Conservation (phyloP, 2,797 vertebrate genomes). For the Nyctibius grandis region DNA sequence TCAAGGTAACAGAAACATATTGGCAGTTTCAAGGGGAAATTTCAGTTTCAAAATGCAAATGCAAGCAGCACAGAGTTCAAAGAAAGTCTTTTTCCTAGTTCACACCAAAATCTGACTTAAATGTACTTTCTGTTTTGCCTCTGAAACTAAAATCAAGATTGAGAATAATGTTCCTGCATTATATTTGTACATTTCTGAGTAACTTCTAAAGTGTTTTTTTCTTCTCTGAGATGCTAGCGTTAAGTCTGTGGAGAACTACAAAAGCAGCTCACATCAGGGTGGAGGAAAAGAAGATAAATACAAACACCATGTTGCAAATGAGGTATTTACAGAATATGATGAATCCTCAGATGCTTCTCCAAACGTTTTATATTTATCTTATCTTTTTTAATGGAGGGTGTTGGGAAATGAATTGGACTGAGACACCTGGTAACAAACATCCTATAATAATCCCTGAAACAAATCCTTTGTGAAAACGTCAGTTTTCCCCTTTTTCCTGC, state of each 20-base stretch:
- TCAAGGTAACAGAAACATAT: slow-evolving; percentile 31
- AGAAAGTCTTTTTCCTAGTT: slow-evolving; percentile 7
- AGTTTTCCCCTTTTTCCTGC: not conserved
- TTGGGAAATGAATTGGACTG: not conserved
- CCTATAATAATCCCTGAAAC: not conserved
- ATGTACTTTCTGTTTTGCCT: slow-evolving; percentile 18
- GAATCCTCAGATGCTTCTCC: not conserved
- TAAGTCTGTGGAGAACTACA: slow-evolving; percentile 12
- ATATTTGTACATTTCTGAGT: not conserved
- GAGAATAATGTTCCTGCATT: not conserved
- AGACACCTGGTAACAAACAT: not conserved
- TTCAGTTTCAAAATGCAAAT: slow-evolving; percentile 51
- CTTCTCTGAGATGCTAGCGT: not conserved
- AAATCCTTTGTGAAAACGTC: not conserved
- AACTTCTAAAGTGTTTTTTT: slow-evolving; percentile 7
- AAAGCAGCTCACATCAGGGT: slow-evolving; percentile 8
- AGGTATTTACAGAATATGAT: slow-evolving; percentile 1
- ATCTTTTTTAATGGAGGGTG: not conserved
- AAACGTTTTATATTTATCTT: not conserved
- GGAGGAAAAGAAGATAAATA: slow-evolving; percentile 26
- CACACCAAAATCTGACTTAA: not conserved
- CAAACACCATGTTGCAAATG: slow-evolving; percentile 5
- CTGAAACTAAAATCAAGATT: slow-evolving; percentile 13
- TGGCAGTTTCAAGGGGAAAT: slow-evolving; percentile 48
- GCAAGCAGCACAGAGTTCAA: not conserved